Evolutionary conservation across 1,140 invertebrate genomes (phyloP), one percentile per base, ranked within the genome.

Genomic region (Micrasema minimum): DNA sequence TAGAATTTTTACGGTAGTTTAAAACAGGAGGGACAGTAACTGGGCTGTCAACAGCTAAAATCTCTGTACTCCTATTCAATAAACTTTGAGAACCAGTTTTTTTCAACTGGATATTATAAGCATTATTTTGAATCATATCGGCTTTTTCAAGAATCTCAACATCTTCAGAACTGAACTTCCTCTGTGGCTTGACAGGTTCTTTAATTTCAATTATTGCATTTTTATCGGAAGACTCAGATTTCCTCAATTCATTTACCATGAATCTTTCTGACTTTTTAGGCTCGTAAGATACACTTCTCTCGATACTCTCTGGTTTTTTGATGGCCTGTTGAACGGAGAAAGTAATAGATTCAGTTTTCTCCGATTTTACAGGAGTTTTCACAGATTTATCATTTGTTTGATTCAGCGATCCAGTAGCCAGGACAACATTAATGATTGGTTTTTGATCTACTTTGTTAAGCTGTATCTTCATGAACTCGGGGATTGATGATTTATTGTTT

Each of bases 391-490:
- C 65, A 26, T 65, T 67, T 20, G 50, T 67, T 50, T 74, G 50
- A 59, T 83, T 75, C 59, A 85, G 85, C 0, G 77, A 64, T 74
- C 80, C 82, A 70, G 87, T 88, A 16, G 88, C 86, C 66, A 89
- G 79, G 53, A 90, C 87, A 41, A 90, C 81, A 77, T 89, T 88
- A 55, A 84, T 85, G 5, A 81, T 72, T 3, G 86, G 85, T 76
- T 88, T 88, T 37, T 80, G 79, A 74, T 91, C 89, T 41, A 91
- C 89, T 75, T 86, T 88, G 70, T 91, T 90, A 51, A 91, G 76
- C 77, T 90, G 89, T 53, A 90, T 88, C 73, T 90, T 87, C 73
- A 91, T 81, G 77, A 91, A 91, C 79, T 91, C 90, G 1, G 90
- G 90, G n/a, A 90, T 83, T 26, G 79, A 77, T 10, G 78, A 51